phyloP scores from a whole-genome alignment of 2,797 vertebrate genomes.

The Aldrovandia affinis region DNA sequence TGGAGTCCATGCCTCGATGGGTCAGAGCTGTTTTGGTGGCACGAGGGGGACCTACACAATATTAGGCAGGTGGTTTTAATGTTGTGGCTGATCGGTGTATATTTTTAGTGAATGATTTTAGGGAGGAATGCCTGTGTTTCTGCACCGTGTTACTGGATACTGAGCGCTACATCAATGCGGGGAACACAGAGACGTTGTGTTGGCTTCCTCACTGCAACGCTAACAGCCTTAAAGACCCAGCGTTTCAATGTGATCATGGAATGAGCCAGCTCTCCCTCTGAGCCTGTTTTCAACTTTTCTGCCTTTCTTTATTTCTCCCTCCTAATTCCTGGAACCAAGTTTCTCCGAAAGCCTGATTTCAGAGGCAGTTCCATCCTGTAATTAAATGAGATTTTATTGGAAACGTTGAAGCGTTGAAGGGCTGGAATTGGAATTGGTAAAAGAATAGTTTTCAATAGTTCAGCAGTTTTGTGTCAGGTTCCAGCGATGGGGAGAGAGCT shows the following conservation, averaged over 20 bases:
- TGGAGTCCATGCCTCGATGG: too few species aligned
- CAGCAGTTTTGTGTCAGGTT: constrained; percentile 2
- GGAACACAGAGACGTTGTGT: too few species aligned
- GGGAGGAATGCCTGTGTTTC: not conserved
- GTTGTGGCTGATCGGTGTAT: too few species aligned
- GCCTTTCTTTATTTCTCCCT: not conserved
- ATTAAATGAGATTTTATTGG: not conserved
- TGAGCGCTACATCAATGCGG: too few species aligned
- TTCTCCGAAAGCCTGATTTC: not conserved
- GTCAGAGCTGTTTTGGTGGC: too few species aligned
- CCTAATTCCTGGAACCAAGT: not conserved
- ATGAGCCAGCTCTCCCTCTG: not conserved
- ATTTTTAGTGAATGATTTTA: not conserved
- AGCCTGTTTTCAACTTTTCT: too few species aligned
- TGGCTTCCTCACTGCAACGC: not conserved
- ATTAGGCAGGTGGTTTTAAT: too few species aligned
- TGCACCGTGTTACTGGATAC: not conserved
- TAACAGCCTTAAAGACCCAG: not conserved
- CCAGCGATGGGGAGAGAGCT: constrained; percentile 20
- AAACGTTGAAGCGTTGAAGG: constrained; percentile 11
- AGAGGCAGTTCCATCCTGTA: not conserved
- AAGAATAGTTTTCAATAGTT: not conserved
- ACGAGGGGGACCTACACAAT: too few species aligned
- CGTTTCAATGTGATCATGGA: not conserved
- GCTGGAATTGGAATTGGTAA: not conserved